phyloP scores from a whole-genome alignment of 2,797 vertebrate species.

The Valencia hispanica region DNA sequence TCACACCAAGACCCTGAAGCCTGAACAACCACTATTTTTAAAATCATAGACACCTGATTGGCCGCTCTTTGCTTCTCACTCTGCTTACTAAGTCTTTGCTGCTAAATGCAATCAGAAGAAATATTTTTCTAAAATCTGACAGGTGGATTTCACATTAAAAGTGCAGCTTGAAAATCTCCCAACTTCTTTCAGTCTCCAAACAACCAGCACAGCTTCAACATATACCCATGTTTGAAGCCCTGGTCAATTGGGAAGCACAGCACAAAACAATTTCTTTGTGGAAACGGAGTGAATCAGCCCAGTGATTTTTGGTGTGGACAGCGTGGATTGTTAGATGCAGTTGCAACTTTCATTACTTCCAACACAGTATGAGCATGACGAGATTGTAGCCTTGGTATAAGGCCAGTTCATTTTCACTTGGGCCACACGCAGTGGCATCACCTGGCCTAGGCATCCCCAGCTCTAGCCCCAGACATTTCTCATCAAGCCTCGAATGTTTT shows the following conservation, averaged over 20 bases:
- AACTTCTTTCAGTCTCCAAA: background rate
- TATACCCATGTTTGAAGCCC: no score
- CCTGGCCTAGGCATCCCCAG: no score
- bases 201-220: background rate
- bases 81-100: background rate
- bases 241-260: background rate
- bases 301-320: background rate
- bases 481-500: no score
- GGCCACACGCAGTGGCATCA: background rate
- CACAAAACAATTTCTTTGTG: background rate
- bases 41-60: background rate
- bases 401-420: background rate
- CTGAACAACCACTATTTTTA: background rate
- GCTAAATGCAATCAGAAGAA: background rate
- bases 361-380: background rate
- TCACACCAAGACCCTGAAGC: background rate
- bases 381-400: background rate
- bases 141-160: background rate
- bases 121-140: background rate
- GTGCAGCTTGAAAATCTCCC: background rate
- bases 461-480: no score
- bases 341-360: background rate
- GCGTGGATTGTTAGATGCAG: background rate
- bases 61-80: background rate
- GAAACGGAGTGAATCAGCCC: background rate